Conservation (phyloP, 1,140 invertebrate genomes). For the Habropoda laboriosa region DNA sequence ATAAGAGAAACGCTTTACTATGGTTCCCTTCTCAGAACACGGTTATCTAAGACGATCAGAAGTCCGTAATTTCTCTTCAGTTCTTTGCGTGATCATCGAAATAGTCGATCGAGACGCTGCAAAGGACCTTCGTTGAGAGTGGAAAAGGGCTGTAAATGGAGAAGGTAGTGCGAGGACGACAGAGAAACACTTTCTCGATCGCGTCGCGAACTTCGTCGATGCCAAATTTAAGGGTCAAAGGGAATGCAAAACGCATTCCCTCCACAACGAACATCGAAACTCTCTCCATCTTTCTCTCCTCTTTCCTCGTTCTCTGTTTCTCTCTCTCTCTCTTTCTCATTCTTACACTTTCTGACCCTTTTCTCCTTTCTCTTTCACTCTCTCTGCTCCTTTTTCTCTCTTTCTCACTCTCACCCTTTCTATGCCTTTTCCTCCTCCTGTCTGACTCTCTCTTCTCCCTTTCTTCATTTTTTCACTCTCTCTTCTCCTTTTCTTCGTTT, state of each 20-base stretch:
- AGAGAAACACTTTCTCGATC: conserved; percentile 17
- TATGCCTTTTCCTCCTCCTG: too few relatives aligned
- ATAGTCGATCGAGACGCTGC: neutral
- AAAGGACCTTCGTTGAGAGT: neutral
- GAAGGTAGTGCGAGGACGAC: neutral
- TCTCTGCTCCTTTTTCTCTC: too few relatives aligned
- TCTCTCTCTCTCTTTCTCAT: too few relatives aligned
- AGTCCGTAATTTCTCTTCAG: neutral
- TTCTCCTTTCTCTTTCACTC: too few relatives aligned
- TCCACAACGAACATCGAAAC: conserved; percentile 13
- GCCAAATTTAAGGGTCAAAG: conserved; percentile 76
- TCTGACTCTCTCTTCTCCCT: too few relatives aligned
- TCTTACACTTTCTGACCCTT: too few relatives aligned
- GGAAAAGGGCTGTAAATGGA: conserved; percentile 26
- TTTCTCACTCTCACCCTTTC: too few relatives aligned
- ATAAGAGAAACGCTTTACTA: neutral
- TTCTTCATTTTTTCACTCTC: too few relatives aligned
- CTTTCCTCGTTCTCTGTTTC: too few relatives aligned
- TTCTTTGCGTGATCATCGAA: neutral
- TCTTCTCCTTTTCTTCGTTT: too few relatives aligned
- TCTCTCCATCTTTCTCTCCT: neutral
- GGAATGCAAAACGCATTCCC: conserved; percentile 68
- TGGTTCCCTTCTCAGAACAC: neutral
- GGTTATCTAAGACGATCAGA: neutral
- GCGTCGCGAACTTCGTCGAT: conserved; percentile 21